Percentiles rank a stretch among this genome's conserved stretches.
phyloP scores from a whole-genome alignment of 1,140 invertebrate species.

The Wasmannia auropunctata region DNA sequence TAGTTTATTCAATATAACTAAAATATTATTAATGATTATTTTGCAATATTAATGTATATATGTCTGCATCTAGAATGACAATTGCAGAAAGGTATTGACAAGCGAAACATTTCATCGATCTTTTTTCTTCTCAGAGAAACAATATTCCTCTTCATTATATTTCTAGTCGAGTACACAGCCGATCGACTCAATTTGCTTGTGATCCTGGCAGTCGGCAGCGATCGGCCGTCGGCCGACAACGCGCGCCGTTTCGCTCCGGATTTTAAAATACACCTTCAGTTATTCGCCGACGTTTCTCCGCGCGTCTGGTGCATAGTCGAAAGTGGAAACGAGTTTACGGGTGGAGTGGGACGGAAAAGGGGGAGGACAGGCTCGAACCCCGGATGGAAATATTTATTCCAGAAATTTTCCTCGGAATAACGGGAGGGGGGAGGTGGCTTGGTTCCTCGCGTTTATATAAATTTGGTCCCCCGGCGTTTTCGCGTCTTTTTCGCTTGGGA shows the following conservation, averaged over 20 bases:
- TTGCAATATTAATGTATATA: not conserved
- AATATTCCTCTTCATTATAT: conserved; percentile 50
- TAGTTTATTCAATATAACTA: not conserved
- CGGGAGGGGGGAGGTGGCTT: too few species aligned
- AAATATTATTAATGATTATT: not conserved
- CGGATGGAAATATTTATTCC: conserved; percentile 78
- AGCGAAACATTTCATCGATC: conserved; percentile 22
- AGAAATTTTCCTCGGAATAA: conserved; percentile 73
- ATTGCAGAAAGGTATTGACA: conserved; percentile 3
- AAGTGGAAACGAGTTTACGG: conserved; percentile 62
- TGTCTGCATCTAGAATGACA: not conserved
- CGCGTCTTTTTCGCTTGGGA: conserved; percentile 6
- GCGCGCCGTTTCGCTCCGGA: conserved; percentile 44
- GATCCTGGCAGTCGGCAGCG: conserved; percentile 42
- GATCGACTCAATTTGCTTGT: conserved; percentile 61
- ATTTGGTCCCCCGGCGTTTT: conserved; percentile 33
- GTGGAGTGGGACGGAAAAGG: conserved; percentile 16
- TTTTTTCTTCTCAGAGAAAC: not conserved
- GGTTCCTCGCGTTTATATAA: conserved; percentile 35
- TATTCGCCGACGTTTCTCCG: conserved; percentile 37
- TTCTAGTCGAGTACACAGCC: conserved; percentile 55
- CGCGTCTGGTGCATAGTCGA: not conserved
- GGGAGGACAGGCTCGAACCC: conserved; percentile 56
- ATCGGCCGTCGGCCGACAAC: conserved; percentile 35
- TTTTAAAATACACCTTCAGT: conserved; percentile 71